These are phyloP conservation scores for Cuculus canorus DNA, from an alignment of 2,797 vertebrate species.

Conservation along the genomic window DNA sequence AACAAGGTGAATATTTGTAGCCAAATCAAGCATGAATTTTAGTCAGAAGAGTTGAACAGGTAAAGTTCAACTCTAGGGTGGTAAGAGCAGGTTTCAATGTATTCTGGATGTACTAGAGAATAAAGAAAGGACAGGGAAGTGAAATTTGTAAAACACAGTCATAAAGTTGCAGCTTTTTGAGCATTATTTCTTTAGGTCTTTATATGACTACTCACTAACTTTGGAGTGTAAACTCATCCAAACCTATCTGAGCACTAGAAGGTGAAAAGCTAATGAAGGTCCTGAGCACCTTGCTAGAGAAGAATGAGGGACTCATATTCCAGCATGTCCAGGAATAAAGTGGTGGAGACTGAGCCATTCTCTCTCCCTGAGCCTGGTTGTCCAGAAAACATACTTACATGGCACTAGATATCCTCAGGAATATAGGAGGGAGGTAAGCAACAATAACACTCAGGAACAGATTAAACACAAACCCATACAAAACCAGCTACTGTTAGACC, in stretches of 20 bases:
- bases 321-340: not conserved
- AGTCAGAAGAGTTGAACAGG: not conserved
- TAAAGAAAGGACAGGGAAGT: not conserved
- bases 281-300: not conserved
- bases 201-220: not conserved
- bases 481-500: not conserved
- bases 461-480: not conserved
- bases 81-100: not conserved
- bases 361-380: not conserved
- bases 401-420: not conserved
- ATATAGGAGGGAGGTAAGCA: not conserved
- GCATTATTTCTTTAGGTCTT: not conserved
- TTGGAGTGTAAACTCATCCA: not conserved
- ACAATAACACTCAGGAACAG: not conserved
- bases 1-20: not conserved
- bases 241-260: not conserved
- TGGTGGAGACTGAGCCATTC: not conserved
- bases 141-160: not conserved
- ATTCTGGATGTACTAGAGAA: not conserved
- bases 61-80: not conserved
- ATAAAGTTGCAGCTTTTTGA: not conserved
- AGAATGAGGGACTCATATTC: not conserved
- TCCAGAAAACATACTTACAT: not conserved
- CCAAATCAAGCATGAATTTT: not conserved
- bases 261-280: not conserved